A percentile compares a stretch with the other conserved stretches of the same genome.
These are phyloP conservation scores for Phyto melanocephala DNA, from an alignment of 2,888 invertebrate species.

Conservation along the genomic window DNA sequence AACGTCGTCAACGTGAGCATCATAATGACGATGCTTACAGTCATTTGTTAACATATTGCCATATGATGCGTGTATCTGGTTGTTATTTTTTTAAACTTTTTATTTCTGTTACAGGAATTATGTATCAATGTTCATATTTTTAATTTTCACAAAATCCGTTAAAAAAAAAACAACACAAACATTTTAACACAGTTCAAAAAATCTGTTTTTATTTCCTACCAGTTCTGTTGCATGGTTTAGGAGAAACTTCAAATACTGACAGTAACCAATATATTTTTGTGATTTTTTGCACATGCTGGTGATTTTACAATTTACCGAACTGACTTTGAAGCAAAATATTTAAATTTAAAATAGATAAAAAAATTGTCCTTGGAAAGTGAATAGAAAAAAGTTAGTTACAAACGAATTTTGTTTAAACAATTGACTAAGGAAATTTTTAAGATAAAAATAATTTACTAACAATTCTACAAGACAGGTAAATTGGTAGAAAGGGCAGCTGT, in stretches of 20 bases:
- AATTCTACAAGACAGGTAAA: too few relatives aligned
- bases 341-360: neutral
- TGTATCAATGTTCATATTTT: conserved; percentile 14
- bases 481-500: too few relatives aligned
- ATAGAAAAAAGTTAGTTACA: too few relatives aligned
- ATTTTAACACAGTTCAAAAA: neutral
- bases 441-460: too few relatives aligned
- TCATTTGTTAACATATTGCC: conserved; percentile 19
- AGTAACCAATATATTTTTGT: neutral
- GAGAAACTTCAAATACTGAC: neutral
- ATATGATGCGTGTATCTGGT: conserved; percentile 15
- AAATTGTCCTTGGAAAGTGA: too few relatives aligned
- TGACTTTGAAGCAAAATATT: neutral
- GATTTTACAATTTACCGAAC: neutral
- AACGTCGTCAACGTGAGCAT: neutral
- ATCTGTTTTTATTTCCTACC: neutral
- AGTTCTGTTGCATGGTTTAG: conserved; percentile 3
- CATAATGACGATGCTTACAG: conserved; percentile 18
- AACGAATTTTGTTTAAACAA: too few relatives aligned
- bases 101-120: neutral
- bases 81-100: neutral
- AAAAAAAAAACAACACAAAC: conserved; percentile 9
- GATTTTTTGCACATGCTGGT: neutral
- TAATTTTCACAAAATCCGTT: conserved; percentile 27
- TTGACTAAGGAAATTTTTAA: too few relatives aligned